These are phyloP conservation scores for Burhinus oedicnemus DNA, from an alignment of 2,113 vertebrate species.

Conservation along the genomic window DNA sequence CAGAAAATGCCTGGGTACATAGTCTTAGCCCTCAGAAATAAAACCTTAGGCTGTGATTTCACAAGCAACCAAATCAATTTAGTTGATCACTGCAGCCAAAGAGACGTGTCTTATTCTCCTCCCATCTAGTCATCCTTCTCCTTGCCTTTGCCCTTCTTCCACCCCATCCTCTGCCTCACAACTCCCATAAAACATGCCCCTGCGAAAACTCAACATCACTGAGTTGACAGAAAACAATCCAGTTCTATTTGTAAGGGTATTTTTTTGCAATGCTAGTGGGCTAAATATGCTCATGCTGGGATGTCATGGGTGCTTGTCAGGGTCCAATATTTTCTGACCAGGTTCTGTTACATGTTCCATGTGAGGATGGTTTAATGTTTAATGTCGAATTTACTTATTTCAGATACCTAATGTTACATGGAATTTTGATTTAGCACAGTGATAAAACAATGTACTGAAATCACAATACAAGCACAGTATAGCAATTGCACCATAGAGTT, in stretches of 20 bases:
- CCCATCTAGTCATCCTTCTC: neutral
- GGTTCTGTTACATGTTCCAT: neutral
- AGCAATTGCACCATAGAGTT: neutral
- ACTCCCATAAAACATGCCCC: neutral
- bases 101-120: neutral
- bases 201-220: neutral
- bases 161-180: neutral
- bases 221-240: neutral
- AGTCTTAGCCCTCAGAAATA: neutral
- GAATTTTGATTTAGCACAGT: neutral
- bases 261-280: neutral
- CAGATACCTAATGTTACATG: neutral
- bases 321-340: neutral
- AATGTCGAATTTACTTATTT: neutral
- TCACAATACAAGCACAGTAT: neutral
- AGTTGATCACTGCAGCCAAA: neutral
- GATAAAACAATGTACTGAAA: neutral
- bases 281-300: neutral
- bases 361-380: neutral
- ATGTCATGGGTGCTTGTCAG: neutral
- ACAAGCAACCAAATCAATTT: neutral
- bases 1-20: neutral
- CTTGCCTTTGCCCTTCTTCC: neutral
- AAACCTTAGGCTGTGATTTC: neutral
- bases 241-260: neutral